Percentiles rank a stretch among this genome's conserved stretches.
phyloP scores from a whole-genome alignment of 64 coral and sea anemone genomes.

The Astreopora myriophthalma region DNA sequence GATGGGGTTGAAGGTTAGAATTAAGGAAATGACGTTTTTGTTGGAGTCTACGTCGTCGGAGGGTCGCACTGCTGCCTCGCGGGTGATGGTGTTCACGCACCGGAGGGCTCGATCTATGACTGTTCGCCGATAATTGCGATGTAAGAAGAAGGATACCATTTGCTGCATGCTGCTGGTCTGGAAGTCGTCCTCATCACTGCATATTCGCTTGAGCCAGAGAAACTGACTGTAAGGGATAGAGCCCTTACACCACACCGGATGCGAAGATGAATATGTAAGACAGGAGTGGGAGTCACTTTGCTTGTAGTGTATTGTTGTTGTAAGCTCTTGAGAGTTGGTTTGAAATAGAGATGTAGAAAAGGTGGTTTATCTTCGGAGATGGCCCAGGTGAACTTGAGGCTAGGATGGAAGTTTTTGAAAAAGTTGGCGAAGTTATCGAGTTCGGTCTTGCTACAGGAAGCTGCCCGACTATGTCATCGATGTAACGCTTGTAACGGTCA shows the following conservation, averaged over 20 bases:
- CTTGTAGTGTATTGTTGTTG: neutral
- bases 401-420: neutral
- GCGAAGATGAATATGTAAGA: neutral
- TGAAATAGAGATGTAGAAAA: neutral
- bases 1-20: neutral
- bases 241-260: neutral
- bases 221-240: neutral
- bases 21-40: neutral
- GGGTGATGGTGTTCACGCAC: neutral
- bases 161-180: no score
- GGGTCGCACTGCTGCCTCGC: neutral
- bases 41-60: neutral
- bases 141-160: neutral
- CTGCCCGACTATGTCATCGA: neutral
- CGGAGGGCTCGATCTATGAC: neutral
- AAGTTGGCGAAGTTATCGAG: neutral
- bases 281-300: neutral
- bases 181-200: no score
- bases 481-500: slow-evolving; percentile 7
- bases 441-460: neutral
- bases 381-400: neutral
- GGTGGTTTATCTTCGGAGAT: neutral
- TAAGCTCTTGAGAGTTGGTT: neutral
- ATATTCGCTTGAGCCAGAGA: neutral
- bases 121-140: neutral